phyloP scores from a whole-genome alignment of 2,113 vertebrate species.

The Oreocharis arfaki region DNA sequence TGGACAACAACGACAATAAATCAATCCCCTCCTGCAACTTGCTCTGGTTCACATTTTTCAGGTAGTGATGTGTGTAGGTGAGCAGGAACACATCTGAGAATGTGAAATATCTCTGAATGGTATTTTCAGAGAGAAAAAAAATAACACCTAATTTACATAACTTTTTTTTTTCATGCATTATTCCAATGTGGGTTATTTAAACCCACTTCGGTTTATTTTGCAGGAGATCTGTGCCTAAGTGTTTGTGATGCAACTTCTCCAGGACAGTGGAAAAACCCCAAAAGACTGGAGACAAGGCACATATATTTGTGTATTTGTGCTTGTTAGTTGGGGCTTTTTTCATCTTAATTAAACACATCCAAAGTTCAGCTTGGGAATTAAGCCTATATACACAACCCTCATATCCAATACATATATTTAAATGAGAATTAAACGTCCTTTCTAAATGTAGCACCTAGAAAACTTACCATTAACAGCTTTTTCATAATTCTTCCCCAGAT shows the following conservation, averaged over 20 bases:
- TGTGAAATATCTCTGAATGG: not conserved
- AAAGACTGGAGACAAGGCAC: not conserved
- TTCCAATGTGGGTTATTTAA: not conserved
- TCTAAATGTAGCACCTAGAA: not conserved
- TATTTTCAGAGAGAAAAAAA: not conserved
- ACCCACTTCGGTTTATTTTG: not conserved
- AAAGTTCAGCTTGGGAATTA: not conserved
- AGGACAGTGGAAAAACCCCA: not conserved
- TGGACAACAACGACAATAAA: not conserved
- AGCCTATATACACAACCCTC: not conserved
- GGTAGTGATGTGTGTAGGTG: not conserved
- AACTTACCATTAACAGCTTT: constrained; percentile 93
- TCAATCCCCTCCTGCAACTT: not conserved
- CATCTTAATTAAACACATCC: not conserved
- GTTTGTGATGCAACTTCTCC: not conserved
- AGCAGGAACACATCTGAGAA: not conserved
- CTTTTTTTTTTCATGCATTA: not conserved
- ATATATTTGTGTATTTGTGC: not conserved
- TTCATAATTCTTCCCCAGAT: constrained; percentile 95
- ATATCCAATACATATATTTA: not conserved
- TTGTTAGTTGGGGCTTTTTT: fast-evolving
- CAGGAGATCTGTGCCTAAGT: not conserved
- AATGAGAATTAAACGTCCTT: not conserved
- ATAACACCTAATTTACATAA: not conserved
- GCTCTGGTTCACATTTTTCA: too few relatives aligned